Percentiles rank a stretch among this genome's conserved stretches.
phyloP scores from a whole-genome alignment of 2,797 vertebrate species.

The Scolopax rusticola region DNA sequence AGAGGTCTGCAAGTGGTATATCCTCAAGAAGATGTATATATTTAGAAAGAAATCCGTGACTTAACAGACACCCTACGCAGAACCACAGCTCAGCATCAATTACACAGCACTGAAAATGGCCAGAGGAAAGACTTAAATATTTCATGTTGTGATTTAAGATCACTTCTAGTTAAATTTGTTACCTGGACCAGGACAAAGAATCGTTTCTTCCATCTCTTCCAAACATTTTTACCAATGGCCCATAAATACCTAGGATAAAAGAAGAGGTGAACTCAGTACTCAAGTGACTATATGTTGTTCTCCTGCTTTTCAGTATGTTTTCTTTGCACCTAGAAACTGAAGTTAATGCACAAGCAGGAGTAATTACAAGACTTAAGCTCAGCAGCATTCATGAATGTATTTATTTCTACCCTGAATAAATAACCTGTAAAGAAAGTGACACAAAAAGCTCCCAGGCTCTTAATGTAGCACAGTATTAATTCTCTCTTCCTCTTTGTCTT shows the following conservation, averaged over 20 bases:
- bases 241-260: conserved; percentile 90
- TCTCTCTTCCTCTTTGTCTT: neutral
- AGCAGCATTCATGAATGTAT: neutral
- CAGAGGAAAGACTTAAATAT: neutral
- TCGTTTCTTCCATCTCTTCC: conserved; percentile 99
- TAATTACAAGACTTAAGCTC: neutral
- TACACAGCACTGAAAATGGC: neutral
- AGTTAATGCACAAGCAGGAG: neutral
- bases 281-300: neutral
- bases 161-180: conserved; percentile 69
- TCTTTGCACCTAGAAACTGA: neutral
- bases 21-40: neutral
- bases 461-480: neutral
- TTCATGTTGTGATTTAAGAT: conserved; percentile 10
- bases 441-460: neutral
- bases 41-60: neutral
- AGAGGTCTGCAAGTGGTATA: neutral
- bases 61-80: neutral
- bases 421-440: neutral
- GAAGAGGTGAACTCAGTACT: conserved; percentile 29
- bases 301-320: neutral
- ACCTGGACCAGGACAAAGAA: conserved; percentile 99
- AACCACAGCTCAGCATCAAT: neutral
- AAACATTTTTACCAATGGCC: conserved; percentile 97
- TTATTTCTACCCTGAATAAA: neutral